Base-by-base conservation (phyloP, 1,140 invertebrate species). In the Euura lappo region DNA sequence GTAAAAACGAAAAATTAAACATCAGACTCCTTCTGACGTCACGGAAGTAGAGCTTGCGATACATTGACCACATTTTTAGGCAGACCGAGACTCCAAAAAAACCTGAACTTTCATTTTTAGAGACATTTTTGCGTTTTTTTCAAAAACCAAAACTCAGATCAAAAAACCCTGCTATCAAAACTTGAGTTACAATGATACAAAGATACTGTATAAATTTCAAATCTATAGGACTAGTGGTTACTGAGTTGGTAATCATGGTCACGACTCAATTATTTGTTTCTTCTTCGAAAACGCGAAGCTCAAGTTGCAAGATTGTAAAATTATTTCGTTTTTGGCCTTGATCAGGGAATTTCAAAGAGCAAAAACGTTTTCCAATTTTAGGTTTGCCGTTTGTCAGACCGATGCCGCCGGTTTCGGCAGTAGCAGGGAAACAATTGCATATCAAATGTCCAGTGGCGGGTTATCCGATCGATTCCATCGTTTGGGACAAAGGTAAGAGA, bases 381-480 rank as follows among this genome's bases (percentile, higher is more conserved):
- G 93, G 93, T 68, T 87, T 90, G 74, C 93, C 93, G 10, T 91
- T 90, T 80, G 90, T 94, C 47, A 88, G 92, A 71, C 88, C 89
- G 71, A 93, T 94, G 91, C 86, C 89, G 13, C 90, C 92, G 72
- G 85, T 93, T 72, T 92, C 92, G 65, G 93, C 92, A 7, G 91
- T 94, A 13, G 92, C 93, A 13, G 92, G 92, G 65, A 89, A 92
- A 78, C 84, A 84, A 79, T 85, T 94, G 60, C 83, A 88, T 28
- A 87, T 94, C 65, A 89, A 90, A 76, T 94, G 93, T 82, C 93
- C 93, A 70, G 92, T 93, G 44, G 91, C 91, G 42, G 93, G 93
- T 13, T 93, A 92, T 83, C 93, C 93, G 7, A 91, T 94, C 47
- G 88, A 91, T 74, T 89, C 88, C 43, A 89, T 93, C 47, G 84